phyloP scores from a whole-genome alignment of 2,888 invertebrate species.

The Mimumesa dahlbomi region DNA sequence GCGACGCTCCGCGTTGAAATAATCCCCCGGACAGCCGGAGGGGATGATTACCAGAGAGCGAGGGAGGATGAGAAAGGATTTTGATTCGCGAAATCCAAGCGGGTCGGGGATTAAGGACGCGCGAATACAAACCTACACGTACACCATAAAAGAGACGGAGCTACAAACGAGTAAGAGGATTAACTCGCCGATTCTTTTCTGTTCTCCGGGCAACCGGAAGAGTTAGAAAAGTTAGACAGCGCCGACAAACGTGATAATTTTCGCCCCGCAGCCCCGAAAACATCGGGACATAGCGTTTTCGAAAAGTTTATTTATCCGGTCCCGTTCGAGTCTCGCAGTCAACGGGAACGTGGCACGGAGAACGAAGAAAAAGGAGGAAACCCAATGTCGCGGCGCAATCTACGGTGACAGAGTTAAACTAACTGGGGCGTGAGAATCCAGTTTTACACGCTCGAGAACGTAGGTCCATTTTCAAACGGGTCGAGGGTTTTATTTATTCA shows the following conservation, averaged over 20 bases:
- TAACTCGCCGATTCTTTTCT: neutral
- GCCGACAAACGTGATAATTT: too few species aligned
- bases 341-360: too few species aligned
- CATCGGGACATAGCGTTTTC: too few species aligned
- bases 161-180: conserved; percentile 23
- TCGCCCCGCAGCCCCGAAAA: too few species aligned
- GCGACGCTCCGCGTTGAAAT: conserved; percentile 3
- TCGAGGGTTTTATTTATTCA: conserved; percentile 44
- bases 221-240: neutral
- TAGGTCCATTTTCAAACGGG: conserved; percentile 30
- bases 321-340: too few species aligned
- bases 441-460: conserved; percentile 38
- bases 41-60: too few species aligned
- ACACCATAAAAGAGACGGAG: neutral
- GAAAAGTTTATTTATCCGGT: too few species aligned
- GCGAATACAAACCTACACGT: conserved; percentile 4
- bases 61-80: conserved; percentile 5
- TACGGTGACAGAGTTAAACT: too few species aligned
- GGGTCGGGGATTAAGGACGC: conserved; percentile 19
- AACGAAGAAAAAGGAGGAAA: conserved; percentile 11
- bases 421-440: conserved; percentile 47
- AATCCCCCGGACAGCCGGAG: neutral
- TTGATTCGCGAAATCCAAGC: conserved; percentile 15
- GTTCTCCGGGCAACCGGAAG: neutral
- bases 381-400: conserved; percentile 20